Evolutionary conservation across 2,888 invertebrate genomes (phyloP).

Genomic region (Patella caerulea): DNA sequence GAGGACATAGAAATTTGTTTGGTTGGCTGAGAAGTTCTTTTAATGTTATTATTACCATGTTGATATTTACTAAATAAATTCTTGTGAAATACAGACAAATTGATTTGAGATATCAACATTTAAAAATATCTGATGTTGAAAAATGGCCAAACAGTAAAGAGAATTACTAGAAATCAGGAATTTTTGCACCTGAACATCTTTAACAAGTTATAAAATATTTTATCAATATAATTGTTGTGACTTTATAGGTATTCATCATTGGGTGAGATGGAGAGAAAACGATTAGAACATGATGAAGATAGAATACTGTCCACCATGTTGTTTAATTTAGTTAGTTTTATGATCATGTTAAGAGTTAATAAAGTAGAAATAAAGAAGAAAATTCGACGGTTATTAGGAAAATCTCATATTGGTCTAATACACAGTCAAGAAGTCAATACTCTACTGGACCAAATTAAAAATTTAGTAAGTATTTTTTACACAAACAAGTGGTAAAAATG

Average conservation of each 20-base stretch:
- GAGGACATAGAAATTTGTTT: no score
- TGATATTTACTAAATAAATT: no score
- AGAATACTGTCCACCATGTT: conserved; percentile 93
- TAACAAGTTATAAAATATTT: no score
- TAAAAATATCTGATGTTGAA: no score
- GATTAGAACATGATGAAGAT: conserved; percentile 98
- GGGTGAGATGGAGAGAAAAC: conserved; percentile 83
- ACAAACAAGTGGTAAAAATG: neutral
- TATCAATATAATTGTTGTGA: neutral
- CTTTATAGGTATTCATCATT: conserved; percentile 84
- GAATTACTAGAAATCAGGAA: neutral
- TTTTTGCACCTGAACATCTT: neutral
- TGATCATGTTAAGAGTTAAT: conserved; percentile 92
- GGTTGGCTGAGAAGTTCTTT: no score
- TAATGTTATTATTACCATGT: no score
- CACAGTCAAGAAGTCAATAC: conserved; percentile 98
- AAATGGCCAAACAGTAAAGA: no score
- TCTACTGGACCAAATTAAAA: conserved; percentile 92
- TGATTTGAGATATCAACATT: no score
- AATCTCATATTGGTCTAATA: conserved; percentile 97
- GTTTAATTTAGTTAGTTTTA: conserved; percentile 95
- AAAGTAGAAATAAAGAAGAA: conserved; percentile 77
- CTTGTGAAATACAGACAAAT: no score
- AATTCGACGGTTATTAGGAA: conserved; percentile 91
- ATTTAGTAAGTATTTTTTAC: conserved; percentile 81